phyloP scores from a whole-genome alignment of 2,888 invertebrate genomes.

The Himalopsyche anomala region DNA sequence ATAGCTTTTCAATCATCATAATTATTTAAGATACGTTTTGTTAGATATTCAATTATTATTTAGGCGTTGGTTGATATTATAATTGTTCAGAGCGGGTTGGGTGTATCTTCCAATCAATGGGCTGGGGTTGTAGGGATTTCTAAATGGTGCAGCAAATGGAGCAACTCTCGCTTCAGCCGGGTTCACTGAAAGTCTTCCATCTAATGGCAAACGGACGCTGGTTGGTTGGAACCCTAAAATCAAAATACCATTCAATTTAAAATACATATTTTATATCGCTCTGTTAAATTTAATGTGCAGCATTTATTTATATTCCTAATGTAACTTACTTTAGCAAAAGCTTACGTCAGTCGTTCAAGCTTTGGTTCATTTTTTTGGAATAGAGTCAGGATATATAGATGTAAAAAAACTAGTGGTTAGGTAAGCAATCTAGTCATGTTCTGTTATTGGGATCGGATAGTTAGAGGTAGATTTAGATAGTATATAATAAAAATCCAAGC shows the following conservation, averaged over 20 bases:
- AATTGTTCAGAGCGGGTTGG: constrained; percentile 19
- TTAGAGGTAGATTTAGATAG: no score
- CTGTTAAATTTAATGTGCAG: not conserved
- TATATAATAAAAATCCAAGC: no score
- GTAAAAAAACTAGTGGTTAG: no score
- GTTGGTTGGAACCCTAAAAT: constrained; percentile 62
- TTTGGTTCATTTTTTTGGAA: no score
- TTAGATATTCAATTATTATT: not conserved
- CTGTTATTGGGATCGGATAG: no score
- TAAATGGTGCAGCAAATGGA: constrained; percentile 46
- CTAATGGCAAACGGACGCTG: constrained; percentile 55
- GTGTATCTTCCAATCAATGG: constrained; percentile 54
- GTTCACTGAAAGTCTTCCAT: constrained; percentile 47
- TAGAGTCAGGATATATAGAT: no score
- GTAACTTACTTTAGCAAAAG: no score
- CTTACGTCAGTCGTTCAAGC: no score
- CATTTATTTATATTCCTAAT: no score
- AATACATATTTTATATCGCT: not conserved
- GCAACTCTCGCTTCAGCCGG: not conserved
- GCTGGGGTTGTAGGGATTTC: constrained; percentile 53
- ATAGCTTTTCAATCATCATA: not conserved
- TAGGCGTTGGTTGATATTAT: not conserved
- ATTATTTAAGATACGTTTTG: not conserved
- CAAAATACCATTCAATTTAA: no score
- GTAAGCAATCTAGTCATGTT: no score